These are phyloP conservation scores for Paracanthobrama guichenoti DNA, from an alignment of 2,113 vertebrate genomes.

Conservation along the genomic window DNA sequence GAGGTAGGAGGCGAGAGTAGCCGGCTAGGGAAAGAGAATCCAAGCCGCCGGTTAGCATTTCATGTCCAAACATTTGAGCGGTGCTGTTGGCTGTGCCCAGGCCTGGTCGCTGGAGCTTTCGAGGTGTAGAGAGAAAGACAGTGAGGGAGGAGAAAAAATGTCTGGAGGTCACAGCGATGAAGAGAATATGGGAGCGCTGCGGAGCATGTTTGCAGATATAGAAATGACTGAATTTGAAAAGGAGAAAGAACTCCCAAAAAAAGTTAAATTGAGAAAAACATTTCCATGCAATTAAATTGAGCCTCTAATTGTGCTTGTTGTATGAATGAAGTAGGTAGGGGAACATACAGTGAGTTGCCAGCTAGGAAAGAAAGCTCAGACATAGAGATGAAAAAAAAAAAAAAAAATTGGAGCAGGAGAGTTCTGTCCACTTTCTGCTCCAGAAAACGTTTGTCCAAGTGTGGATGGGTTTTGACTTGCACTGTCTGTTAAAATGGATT, in stretches of 20 bases:
- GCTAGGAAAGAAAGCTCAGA: conserved; percentile 15
- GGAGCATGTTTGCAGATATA: not conserved
- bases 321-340: no score
- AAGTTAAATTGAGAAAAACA: not conserved
- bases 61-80: conserved; percentile 65
- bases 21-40: conserved; percentile 52
- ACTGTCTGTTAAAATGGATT: conserved; percentile 68
- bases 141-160: conserved; percentile 42
- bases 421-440: conserved; percentile 55
- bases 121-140: conserved; percentile 26
- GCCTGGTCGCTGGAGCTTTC: conserved; percentile 52
- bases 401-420: not conserved
- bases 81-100: conserved; percentile 58
- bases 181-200: not conserved
- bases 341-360: not conserved
- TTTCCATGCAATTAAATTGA: not conserved
- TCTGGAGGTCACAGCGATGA: conserved; percentile 31
- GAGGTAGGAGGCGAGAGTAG: conserved; percentile 20
- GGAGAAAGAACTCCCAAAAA: not conserved
- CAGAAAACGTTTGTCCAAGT: conserved; percentile 69
- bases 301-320: no score
- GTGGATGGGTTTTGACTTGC: conserved; percentile 63
- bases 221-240: not conserved
- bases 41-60: conserved; percentile 63
- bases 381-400: conserved; percentile 1